phyloP scores from a whole-genome alignment of 2,113 vertebrate species.

The Axis porcinus region DNA sequence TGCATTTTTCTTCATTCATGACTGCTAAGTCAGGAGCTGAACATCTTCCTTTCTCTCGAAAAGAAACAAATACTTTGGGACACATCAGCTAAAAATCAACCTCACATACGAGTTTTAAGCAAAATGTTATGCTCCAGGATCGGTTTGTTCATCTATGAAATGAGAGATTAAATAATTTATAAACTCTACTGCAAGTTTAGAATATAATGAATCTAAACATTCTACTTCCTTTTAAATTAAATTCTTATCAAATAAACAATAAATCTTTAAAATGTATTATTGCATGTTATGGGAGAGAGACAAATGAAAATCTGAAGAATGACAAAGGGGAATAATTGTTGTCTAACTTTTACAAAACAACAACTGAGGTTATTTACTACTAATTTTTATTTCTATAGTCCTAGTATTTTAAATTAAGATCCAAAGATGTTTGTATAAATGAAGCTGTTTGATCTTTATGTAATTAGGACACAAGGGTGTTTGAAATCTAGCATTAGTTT shows the following conservation, averaged over 20 bases:
- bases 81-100: not conserved
- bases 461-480: not conserved
- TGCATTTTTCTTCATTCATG: not conserved
- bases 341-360: not conserved
- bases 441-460: not conserved
- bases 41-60: not conserved
- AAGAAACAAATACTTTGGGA: not conserved
- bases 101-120: not conserved
- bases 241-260: not conserved
- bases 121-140: not conserved
- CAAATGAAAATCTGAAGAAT: not conserved
- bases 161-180: slow-evolving; percentile 4
- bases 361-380: not conserved
- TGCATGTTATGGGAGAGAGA: not conserved
- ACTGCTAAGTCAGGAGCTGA: not conserved
- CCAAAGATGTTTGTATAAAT: not conserved
- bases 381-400: not conserved
- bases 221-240: not conserved
- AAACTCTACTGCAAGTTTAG: not conserved
- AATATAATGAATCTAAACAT: not conserved
- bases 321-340: not conserved
- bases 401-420: not conserved
- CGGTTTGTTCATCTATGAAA: slow-evolving; percentile 5
- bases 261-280: slow-evolving; percentile 5
- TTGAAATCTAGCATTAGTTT: not conserved